phyloP scores from a whole-genome alignment of 2,113 vertebrate genomes.

The Triplophysa siluroides region DNA sequence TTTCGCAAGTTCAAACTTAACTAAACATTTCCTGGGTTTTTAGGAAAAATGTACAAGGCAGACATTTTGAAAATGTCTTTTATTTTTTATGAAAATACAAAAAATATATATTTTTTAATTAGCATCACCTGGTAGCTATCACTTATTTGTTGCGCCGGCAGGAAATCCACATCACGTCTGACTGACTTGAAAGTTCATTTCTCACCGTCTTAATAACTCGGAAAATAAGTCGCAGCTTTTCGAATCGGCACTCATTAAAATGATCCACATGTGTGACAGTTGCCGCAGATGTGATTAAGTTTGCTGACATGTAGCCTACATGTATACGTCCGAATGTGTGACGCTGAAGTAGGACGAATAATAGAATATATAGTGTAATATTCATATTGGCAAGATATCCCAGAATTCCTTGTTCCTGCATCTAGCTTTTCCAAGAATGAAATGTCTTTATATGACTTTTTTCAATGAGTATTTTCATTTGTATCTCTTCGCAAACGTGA shows the following conservation, averaged over 20 bases:
- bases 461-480: neutral
- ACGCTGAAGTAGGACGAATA: neutral
- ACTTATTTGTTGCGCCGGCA: neutral
- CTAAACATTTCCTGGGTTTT: neutral
- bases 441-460: too few species aligned
- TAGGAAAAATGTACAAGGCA: too few species aligned
- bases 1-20: neutral
- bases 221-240: conserved; percentile 3
- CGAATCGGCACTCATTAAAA: conserved; percentile 23
- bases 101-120: too few species aligned
- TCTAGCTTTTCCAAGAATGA: too few species aligned
- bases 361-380: too few species aligned
- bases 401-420: too few species aligned
- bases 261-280: conserved; percentile 14
- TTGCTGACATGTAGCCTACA: neutral
- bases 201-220: conserved; percentile 16
- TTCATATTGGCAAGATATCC: too few species aligned
- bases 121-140: neutral
- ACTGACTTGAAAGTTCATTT: conserved; percentile 18
- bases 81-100: too few species aligned
- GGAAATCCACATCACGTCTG: conserved; percentile 1
- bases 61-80: too few species aligned
- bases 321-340: neutral
- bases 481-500: neutral
- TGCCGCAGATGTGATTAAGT: conserved; percentile 29